phyloP scores from a whole-genome alignment of 2,113 vertebrate genomes.

The Zosterops lateralis region DNA sequence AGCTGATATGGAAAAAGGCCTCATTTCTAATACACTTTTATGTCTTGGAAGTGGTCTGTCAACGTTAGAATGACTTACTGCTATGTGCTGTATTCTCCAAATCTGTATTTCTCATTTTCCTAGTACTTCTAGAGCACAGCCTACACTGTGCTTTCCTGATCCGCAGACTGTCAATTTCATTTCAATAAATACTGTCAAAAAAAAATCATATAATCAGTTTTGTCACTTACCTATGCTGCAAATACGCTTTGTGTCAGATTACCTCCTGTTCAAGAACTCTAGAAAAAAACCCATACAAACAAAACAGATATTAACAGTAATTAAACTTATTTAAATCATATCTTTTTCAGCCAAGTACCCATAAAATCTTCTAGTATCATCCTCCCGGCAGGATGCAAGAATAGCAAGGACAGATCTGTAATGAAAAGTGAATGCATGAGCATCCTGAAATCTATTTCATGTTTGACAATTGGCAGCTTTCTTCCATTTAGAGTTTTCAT shows the following conservation, averaged over 20 bases:
- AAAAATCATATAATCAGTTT: not conserved
- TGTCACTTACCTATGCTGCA: constrained; percentile 70
- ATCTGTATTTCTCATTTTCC: not conserved
- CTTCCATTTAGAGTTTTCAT: constrained; percentile 50
- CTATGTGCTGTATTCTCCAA: not conserved
- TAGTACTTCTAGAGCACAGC: not conserved
- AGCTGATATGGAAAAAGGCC: not conserved
- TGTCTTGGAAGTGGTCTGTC: not conserved
- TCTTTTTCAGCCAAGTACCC: constrained; percentile 18
- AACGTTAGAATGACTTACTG: not conserved
- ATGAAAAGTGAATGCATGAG: constrained; percentile 46
- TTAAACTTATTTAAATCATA: constrained; percentile 38
- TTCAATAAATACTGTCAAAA: constrained; percentile 19
- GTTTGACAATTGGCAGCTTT: constrained; percentile 58
- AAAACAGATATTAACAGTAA: constrained; percentile 17
- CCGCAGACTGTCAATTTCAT: constrained; percentile 19
- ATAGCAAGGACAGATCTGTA: constrained; percentile 38
- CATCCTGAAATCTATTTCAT: constrained; percentile 54
- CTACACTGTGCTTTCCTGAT: not conserved
- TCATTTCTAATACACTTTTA: not conserved
- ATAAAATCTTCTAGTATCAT: constrained; percentile 37
- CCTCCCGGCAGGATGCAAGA: constrained; percentile 11
- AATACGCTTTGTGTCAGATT: constrained; percentile 50
- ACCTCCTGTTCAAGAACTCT: constrained; percentile 63
- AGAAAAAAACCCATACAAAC: not conserved